A percentile compares a stretch with the other conserved stretches of the same genome.
Conservation (phyloP, 2,888 invertebrate species). For the Sinopyrophorus schimmeli region DNA sequence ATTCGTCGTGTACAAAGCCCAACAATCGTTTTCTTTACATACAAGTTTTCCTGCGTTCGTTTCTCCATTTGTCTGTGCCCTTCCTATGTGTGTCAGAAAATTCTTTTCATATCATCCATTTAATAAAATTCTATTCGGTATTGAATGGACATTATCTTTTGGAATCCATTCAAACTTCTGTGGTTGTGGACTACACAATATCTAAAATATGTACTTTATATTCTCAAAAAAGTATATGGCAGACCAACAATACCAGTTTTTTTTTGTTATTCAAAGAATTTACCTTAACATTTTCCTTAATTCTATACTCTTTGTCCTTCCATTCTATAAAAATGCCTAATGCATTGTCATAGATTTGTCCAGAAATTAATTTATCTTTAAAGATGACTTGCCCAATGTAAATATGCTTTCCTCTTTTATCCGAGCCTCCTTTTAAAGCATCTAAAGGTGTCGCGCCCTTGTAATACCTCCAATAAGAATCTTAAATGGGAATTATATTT, state of each 20-base stretch:
- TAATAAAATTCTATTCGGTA: conserved; percentile 4
- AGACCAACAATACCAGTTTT: too few relatives aligned
- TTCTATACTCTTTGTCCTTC: background rate
- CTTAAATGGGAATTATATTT: too few relatives aligned
- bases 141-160: background rate
- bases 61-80: conserved; percentile 2
- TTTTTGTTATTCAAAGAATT: too few relatives aligned
- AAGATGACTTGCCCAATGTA: conserved; percentile 14
- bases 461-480: conserved; percentile 15
- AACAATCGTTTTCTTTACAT: background rate
- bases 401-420: conserved; percentile 8
- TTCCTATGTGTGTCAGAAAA: conserved; percentile 11
- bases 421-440: conserved; percentile 10
- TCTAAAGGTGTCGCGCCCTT: conserved; percentile 6
- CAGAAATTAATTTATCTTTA: background rate
- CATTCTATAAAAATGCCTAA: background rate
- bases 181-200: conserved; percentile 12
- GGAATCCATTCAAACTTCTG: conserved; percentile 13
- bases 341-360: background rate
- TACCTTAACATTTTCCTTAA: background rate
- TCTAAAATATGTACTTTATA: too few relatives aligned
- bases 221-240: too few relatives aligned
- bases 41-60: conserved; percentile 17
- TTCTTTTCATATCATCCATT: conserved; percentile 10
- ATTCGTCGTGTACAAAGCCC: conserved; percentile 11